phyloP scores from a whole-genome alignment of 2,113 vertebrate genomes.

The Variabilichromis moorii region DNA sequence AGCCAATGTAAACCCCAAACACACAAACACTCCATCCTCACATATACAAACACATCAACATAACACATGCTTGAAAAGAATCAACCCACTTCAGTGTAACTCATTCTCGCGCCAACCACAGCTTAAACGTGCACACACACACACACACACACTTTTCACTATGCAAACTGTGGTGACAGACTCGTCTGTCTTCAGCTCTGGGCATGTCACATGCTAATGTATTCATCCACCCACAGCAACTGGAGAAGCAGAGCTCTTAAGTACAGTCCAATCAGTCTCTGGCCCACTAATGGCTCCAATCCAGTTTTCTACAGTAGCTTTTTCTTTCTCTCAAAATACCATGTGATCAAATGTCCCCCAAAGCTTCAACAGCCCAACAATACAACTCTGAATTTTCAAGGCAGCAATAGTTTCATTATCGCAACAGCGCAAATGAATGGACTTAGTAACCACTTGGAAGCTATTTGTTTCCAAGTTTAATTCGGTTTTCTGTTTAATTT shows the following conservation, averaged over 20 bases:
- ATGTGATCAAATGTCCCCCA: slow-evolving; percentile 34
- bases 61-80: background rate
- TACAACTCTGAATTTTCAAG: background rate
- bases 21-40: background rate
- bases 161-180: slow-evolving; percentile 28
- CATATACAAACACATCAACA: background rate
- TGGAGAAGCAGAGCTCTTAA: slow-evolving; percentile 43
- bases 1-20: background rate
- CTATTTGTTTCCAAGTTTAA: slow-evolving; percentile 15
- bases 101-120: background rate
- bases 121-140: background rate
- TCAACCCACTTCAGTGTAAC: slow-evolving; percentile 7
- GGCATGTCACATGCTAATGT: slow-evolving; percentile 57
- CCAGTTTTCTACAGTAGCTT: slow-evolving; percentile 32
- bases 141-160: background rate
- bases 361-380: background rate
- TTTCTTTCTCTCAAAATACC: slow-evolving; percentile 33
- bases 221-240: slow-evolving; percentile 59
- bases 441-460: background rate
- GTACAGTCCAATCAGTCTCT: slow-evolving; percentile 54
- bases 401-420: slow-evolving; percentile 21
- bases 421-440: background rate
- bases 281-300: slow-evolving; percentile 40
- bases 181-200: slow-evolving; percentile 33
- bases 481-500: background rate